Conservation (phyloP, 2,888 invertebrate genomes). For the Tipula unca region DNA sequence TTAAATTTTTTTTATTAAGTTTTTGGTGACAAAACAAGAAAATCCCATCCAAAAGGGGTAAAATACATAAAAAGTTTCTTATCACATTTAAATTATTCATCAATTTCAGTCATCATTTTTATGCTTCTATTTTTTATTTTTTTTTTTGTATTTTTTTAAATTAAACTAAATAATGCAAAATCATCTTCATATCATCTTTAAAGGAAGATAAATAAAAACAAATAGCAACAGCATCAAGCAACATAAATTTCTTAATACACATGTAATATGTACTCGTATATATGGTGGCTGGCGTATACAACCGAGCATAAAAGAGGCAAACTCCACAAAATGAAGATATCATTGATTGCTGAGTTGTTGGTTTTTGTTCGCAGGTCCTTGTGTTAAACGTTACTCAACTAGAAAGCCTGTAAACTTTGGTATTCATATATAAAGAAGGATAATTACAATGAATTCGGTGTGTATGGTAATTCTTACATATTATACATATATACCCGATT, state of each 20-base stretch:
- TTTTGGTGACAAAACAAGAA: constrained; percentile 8
- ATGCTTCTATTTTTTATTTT: not conserved
- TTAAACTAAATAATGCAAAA: constrained; percentile 14
- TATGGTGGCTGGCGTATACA: not conserved
- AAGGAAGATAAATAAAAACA: not conserved
- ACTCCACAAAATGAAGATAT: not conserved
- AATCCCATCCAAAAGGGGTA: not conserved
- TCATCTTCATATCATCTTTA: not conserved
- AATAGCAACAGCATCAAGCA: not conserved
- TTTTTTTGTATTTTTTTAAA: constrained; percentile 14
- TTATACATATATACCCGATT: not conserved
- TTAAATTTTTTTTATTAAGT: not conserved
- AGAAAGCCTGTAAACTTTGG: not conserved
- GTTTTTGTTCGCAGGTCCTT: not conserved
- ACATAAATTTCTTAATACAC: not conserved
- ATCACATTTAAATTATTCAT: constrained; percentile 14
- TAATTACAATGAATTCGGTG: not conserved
- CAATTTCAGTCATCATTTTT: constrained; percentile 4
- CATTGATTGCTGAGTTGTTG: not conserved
- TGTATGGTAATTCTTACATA: too few species aligned
- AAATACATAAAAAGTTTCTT: not conserved
- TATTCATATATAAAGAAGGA: not conserved
- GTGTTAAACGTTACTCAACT: not conserved
- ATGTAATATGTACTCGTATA: not conserved
- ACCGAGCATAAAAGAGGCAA: not conserved